A percentile compares a stretch with the other conserved stretches of the same genome.
Evolutionary conservation across 2,797 vertebrate genomes (phyloP).

Genomic region (Lycodopsis pacificus): DNA sequence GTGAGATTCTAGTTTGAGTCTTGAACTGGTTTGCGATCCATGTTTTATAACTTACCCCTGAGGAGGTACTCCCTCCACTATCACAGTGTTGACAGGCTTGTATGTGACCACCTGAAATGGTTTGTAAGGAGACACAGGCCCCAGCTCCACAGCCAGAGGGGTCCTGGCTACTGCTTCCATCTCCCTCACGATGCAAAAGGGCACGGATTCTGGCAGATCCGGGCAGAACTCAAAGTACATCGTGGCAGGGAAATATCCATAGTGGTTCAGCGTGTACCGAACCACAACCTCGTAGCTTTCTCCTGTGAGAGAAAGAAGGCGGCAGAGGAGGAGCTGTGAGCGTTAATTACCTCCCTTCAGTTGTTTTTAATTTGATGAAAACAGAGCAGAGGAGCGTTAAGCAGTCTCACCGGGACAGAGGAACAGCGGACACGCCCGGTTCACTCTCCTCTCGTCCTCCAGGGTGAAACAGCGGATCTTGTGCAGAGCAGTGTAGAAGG

Average conservation of each 20-base stretch:
- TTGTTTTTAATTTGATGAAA: neutral
- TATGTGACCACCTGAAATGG: slow-evolving; percentile 68
- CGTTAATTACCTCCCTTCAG: neutral
- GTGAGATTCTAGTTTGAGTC: neutral
- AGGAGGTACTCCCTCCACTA: slow-evolving; percentile 84
- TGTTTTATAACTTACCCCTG: slow-evolving; percentile 73
- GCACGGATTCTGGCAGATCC: slow-evolving; percentile 58
- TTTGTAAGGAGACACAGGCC: slow-evolving; percentile 85
- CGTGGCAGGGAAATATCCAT: slow-evolving; percentile 84
- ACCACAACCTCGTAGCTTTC: slow-evolving; percentile 82
- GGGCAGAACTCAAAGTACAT: slow-evolving; percentile 88
- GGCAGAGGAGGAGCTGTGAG: neutral
- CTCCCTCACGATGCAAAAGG: slow-evolving; percentile 88
- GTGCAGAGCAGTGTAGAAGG: slow-evolving; percentile 75
- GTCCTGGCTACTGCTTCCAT: slow-evolving; percentile 82
- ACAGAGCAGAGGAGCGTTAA: neutral
- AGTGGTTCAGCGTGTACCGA: slow-evolving; percentile 75
- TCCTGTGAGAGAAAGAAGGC: slow-evolving; percentile 69
- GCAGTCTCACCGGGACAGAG: slow-evolving; percentile 85
- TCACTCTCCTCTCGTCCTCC: slow-evolving; percentile 76
- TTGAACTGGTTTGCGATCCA: neutral
- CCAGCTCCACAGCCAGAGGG: slow-evolving; percentile 84
- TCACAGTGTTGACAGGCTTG: slow-evolving; percentile 54
- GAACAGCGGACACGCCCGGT: slow-evolving; percentile 70
- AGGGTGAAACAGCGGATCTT: slow-evolving; percentile 80